Base-by-base conservation (phyloP, 2,113 vertebrate genomes). In the Nothocercus nigrocapillus region DNA sequence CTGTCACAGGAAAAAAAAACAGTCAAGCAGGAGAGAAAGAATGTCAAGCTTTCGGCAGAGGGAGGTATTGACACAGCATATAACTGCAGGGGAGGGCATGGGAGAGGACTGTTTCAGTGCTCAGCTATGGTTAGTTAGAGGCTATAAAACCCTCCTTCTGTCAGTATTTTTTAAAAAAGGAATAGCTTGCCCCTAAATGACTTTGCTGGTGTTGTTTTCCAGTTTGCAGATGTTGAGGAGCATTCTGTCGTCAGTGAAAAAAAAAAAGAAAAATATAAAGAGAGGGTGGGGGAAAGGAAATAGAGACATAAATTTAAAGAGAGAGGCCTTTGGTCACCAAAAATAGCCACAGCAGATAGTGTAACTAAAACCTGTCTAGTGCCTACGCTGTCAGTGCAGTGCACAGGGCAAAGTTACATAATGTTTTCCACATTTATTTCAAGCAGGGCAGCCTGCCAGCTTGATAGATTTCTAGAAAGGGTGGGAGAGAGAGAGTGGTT, bases 11-110 rank as follows among this genome's bases (percentile, higher is more conserved):
- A 42, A 56, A 87, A 36, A 36, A 81, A 84, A 76, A 40, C 20
- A 68, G 80, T 32, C 49, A 40, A 77, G 88, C 54, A 69, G 34
- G 70, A 91, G 40, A 85, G 86, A 78, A 96, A 69, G 83, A 95
- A 96, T 96, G 91, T 74, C 58, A 85, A 96, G 91, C 92, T 95
- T 91, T 97, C 97, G 96, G 97, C 94, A 98, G 97, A 98, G 97
- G 97, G 97, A 98, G 97, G 85, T 95, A 97, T 97, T 97, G 96
- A 97, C 96, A 97, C 96, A 92, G 96, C 40, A 13, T 95, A 91
- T 36, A 91, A 94, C 85, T 94, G 59, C 7, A 82, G 45, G 58
- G 83, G 78, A 91, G 85, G 69, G 68, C 64, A 94, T 68, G 36
- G 9, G 27, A 88, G 47, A 34, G 12, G 75, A 32, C 36, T 90